Base-by-base conservation (phyloP, 1,140 invertebrate genomes). In the Trachymyrmex cornetzi region DNA sequence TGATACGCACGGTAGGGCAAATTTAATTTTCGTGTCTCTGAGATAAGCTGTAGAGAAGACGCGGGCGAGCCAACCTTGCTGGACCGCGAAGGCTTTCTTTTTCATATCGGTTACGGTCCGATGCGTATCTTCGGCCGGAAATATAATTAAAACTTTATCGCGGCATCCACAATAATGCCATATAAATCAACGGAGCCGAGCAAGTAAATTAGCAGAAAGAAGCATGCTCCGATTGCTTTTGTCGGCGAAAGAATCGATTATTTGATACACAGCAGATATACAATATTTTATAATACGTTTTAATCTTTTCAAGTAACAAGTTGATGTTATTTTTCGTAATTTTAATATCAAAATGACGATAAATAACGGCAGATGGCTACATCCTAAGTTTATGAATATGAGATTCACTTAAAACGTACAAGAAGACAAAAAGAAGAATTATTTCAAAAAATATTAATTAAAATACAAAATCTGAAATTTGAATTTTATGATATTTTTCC, bases 11-110 rank as follows among this genome's bases (percentile, higher is more conserved):
- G 74, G 77, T 82, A 86, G 86, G 86, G 84, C 89, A 91, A 92
- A 92, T 92, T 92, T 92, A 91, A 92, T 92, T 92, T 92, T 92
- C 88, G 81, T 86, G 75, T 91, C 79, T 71, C 77, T 66, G 24
- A 64, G 84, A 87, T 90, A 90, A 87, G 82, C 53, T 63, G 27
- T 55, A 77, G 30, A 53, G 67, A 34, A 61, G 61, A 59, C 71
- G 72, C 79, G 55, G 82, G 14, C 53, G 44, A 64, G n/a, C 66
- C 74, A 48, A 57, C 59, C 77, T 67, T 50, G 27, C 55, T 6
- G 74, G 86, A 90, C 87, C 50, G 71, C 59, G 53, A 69, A 55
- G 74, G 75, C 72, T 86, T 90, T 91, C 89, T 90, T 91, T 48
- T 85, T 71, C 85, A 57, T 77, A 86, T 86, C 77, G 86, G 89